These are phyloP conservation scores for Sebastes taczanowskii DNA, from an alignment of 2,797 vertebrate species.

Conservation along the genomic window DNA sequence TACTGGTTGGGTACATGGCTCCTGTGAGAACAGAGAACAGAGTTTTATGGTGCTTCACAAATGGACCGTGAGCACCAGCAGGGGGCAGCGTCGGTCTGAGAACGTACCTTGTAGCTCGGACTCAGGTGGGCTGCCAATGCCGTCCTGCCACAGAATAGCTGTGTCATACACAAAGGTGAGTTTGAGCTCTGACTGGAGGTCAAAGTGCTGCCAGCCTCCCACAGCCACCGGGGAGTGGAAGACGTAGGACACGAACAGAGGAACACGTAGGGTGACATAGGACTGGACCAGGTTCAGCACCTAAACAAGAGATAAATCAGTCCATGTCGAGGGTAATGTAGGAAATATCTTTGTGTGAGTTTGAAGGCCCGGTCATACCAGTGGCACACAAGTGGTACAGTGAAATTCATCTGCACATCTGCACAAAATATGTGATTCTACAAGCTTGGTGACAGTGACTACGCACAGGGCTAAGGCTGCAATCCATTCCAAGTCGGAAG, in stretches of 20 bases:
- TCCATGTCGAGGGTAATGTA: not conserved
- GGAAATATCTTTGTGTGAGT: not conserved
- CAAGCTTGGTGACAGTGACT: not conserved
- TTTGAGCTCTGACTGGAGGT: constrained; percentile 86
- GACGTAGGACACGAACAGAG: constrained; percentile 87
- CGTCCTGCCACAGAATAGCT: constrained; percentile 88
- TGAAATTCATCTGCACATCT: not conserved
- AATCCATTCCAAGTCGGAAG: too few species aligned
- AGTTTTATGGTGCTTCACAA: not conserved
- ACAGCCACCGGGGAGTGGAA: constrained; percentile 86
- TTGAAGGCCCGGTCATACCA: not conserved
- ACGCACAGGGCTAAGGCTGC: not conserved
- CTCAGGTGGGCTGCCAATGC: constrained; percentile 86
- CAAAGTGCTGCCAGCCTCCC: constrained; percentile 89
- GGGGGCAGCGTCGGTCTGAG: not conserved
- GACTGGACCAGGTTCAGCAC: constrained; percentile 89
- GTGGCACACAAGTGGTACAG: not conserved
- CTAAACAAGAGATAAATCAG: constrained; percentile 54
- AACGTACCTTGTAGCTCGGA: constrained; percentile 84
- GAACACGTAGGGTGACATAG: constrained; percentile 84
- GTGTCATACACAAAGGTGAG: constrained; percentile 89
- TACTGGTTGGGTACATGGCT: constrained; percentile 87
- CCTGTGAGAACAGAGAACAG: constrained; percentile 64
- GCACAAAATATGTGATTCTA: not conserved
- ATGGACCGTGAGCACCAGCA: not conserved